These are phyloP conservation scores for Sciurus carolinensis DNA, from an alignment of 2,797 vertebrate species.

Conservation along the genomic window DNA sequence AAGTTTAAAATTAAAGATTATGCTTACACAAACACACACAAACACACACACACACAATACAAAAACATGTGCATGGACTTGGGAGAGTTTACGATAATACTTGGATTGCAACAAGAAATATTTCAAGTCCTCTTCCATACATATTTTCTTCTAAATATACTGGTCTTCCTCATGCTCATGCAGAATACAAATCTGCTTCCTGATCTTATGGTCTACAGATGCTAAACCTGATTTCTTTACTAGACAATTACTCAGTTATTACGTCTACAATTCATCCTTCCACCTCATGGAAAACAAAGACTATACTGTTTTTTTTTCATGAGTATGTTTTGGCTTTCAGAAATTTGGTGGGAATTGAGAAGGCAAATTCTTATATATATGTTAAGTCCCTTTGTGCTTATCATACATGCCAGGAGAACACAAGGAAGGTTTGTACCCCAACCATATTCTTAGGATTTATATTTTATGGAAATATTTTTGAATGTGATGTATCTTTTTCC, in stretches of 20 bases:
- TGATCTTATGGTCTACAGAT: neutral
- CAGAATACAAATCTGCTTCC: too few species aligned
- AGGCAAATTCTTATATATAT: neutral
- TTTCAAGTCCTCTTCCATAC: neutral
- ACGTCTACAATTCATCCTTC: neutral
- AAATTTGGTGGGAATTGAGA: neutral
- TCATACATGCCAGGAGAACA: neutral
- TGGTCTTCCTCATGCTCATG: too few species aligned
- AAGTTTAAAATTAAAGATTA: too few species aligned
- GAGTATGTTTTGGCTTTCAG: neutral
- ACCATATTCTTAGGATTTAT: neutral
- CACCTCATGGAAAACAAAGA: too few species aligned
- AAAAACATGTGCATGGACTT: neutral
- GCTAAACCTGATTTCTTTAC: neutral
- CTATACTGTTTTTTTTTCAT: neutral
- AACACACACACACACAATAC: neutral
- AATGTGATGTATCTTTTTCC: neutral
- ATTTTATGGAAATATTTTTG: neutral
- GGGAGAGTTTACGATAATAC: neutral
- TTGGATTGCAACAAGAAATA: neutral
- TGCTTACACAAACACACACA: neutral
- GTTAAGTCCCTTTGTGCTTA: neutral
- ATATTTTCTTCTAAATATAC: neutral
- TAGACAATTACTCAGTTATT: neutral
- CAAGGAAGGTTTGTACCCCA: too few species aligned